Evolutionary conservation across 2,888 invertebrate species (phyloP).

Genomic region (Oscheius myriophilus): DNA sequence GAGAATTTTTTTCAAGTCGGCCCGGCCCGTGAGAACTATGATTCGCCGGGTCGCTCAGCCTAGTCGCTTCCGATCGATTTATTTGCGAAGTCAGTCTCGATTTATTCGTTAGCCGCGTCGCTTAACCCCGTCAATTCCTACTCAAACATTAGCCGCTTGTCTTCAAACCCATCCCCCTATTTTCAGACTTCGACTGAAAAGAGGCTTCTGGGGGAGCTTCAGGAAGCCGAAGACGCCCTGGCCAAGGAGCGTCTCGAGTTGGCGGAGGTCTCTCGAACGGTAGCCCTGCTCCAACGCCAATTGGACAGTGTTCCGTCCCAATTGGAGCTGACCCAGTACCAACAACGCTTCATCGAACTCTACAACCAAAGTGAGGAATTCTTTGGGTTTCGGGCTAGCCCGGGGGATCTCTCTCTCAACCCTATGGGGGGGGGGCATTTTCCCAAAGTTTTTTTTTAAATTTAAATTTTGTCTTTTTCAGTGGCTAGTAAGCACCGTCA

Average conservation of each 20-base stretch:
- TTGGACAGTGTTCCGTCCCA: constrained; percentile 92
- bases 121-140: no score
- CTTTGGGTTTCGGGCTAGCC: no score
- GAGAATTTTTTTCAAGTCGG: no score
- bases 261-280: constrained; percentile 32
- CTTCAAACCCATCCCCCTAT: not conserved
- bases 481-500: constrained; percentile 94
- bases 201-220: constrained; percentile 15
- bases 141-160: no score
- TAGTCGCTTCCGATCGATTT: no score
- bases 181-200: constrained; percentile 20
- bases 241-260: constrained; percentile 5
- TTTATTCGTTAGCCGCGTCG: no score
- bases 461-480: constrained; percentile 71
- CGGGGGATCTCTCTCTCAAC: not conserved
- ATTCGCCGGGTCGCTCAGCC: no score
- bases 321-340: constrained; percentile 92
- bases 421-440: not conserved
- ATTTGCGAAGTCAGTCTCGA: no score
- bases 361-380: constrained; percentile 83
- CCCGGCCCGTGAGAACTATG: no score
- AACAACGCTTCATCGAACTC: constrained; percentile 91
- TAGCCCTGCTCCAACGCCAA: constrained; percentile 84
- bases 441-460: no score
- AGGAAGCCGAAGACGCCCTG: constrained; percentile 16